These are phyloP conservation scores for Sebastes kiyomatsui DNA, from an alignment of 2,797 vertebrate genomes.

Conservation along the genomic window DNA sequence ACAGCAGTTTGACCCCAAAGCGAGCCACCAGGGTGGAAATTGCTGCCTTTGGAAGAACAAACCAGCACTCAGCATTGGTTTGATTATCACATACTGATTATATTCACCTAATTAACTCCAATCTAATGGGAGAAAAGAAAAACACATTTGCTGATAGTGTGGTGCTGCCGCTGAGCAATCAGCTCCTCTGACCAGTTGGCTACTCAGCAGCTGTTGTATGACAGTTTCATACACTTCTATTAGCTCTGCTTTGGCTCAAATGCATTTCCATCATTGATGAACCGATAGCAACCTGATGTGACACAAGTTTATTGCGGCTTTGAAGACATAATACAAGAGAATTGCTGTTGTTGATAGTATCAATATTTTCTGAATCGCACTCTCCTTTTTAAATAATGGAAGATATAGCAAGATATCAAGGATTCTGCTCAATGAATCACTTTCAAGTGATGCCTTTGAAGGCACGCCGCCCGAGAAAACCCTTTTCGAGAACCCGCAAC, in stretches of 20 bases:
- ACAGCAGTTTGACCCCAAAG: conserved; percentile 67
- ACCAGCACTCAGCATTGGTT: conserved; percentile 55
- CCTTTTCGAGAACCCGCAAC: conserved; percentile 40
- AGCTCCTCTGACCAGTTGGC: conserved; percentile 34
- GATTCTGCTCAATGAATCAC: conserved; percentile 51
- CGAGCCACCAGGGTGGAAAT: conserved; percentile 58
- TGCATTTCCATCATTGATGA: background rate
- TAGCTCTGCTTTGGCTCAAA: conserved; percentile 9
- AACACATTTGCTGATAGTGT: conserved; percentile 15
- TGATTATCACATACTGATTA: conserved; percentile 74
- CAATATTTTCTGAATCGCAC: conserved; percentile 1
- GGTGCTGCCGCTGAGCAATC: conserved; percentile 24
- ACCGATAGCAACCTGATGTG: background rate
- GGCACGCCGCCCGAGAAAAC: conserved; percentile 27
- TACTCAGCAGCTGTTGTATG: conserved; percentile 31
- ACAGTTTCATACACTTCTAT: conserved; percentile 9
- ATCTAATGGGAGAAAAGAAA: conserved; percentile 50
- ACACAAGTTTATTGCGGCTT: background rate
- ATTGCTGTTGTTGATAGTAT: conserved; percentile 1
- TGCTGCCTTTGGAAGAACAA: conserved; percentile 65
- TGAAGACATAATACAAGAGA: conserved; percentile 1
- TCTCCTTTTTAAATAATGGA: conserved; percentile 50
- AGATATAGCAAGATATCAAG: conserved; percentile 38
- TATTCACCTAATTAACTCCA: conserved; percentile 69
- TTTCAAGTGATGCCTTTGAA: conserved; percentile 69